Evolutionary conservation across 2,888 invertebrate genomes (phyloP), one percentile per base, ranked within the genome.

Genomic region (Tachystola acroxantha): DNA sequence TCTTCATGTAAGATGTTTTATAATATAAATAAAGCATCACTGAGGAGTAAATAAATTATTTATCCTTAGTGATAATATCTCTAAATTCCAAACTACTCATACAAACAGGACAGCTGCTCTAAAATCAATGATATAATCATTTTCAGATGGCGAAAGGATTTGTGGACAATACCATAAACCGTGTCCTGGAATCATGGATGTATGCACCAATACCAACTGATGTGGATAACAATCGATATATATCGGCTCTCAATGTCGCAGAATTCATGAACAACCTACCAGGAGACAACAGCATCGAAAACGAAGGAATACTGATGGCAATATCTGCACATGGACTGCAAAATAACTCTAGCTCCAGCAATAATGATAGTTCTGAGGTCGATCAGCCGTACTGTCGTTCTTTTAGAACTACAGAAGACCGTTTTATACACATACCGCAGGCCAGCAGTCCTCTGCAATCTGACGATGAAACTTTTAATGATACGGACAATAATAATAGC

Each of bases 251-350:
- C 28, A 77, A 85, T 50, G 85, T 88, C 20, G 78, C 84, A 10
- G 88, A 89, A 40, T 86, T 89, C 40, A 79, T 89, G 10, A 89
- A 90, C 47, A 85, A 89, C 46, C 65, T 87, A 24, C 87, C 88
- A 6, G 85, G 80, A 28, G 88, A 88, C 43, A 88, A 89, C 20
- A 88, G 88, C 40, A 87, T 92, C 57, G 92, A 92, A 72, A 91
- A 92, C 57, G 91, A 91, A 62, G 93, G 92, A 1, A 92, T 93
- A 37, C 73, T 91, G 19, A 93, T 92, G 92, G 93, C 93, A 2
- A 93, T 93, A 53, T 90, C 90, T 36, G 91, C 91, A 34, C 91
- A 92, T 58, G 93, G 93, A 0, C 69, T 93, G 39, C 91, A 90
- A 48, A 84, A 78, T 45, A 71, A 73, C 30, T 62, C 66, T 7